Evolutionary conservation across 2,888 invertebrate genomes (phyloP), one percentile per base, ranked within the genome.

Genomic region (Celastrina argiolus): DNA sequence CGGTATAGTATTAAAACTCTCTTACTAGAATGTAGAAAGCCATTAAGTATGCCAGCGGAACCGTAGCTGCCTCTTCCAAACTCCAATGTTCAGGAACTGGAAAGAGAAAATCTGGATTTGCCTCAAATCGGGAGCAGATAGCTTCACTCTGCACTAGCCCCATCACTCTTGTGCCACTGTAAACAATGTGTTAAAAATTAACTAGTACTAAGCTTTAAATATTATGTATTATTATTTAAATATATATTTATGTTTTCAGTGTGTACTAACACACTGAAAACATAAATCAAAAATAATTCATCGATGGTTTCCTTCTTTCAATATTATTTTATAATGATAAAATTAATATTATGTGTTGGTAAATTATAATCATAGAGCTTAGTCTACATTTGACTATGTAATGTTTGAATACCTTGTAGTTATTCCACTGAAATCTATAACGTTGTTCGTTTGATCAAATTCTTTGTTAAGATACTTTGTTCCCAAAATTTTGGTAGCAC

Each of bases 31-130:
- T 79, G 68, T 84, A 84, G 64, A 80, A 90, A 0, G 92, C 92
- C 0, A 94, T 91, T 12, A 84, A 85, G 74, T 96, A 96, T 0
- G 95, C 95, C 56, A 95, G 93, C 0, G 96, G 96, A 0, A 96
- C 93, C 0, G 95, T 94, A 10, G 95, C 94, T 6, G 95, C 96
- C 68, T 96, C 94, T 76, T 94, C 93, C 28, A 95, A 79, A 2
- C 89, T 91, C 95, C 95, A 96, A 26, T 87, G 77, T 1, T 92
- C 88, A 0, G 96, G 96, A 14, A 96, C 87, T 8, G 92, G 88
- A 95, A 96, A 96, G 58, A 83, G 70, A 67, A 93, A 79, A 39
- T 89, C 81, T 0, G 83, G 80, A 70, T 92, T 87, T 8, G 91
- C 92, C 61, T 81, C 83, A n/a, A 94, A 90, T 58, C 87, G 79